These are phyloP conservation scores for fruit fly (Drosophila melanogaster) DNA, from an alignment of 1,140 invertebrate species.

Conservation along the genomic window Release_6_plus_ISO1_MT NT_037436.4:3991001-3991500, in stretches of 20 bases:
- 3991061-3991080: conserved; percentile 53
- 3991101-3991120: conserved; percentile 55
- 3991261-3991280: conserved; percentile 24
- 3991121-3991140: conserved; percentile 59
- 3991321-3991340: conserved; percentile 50
- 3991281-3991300: conserved; percentile 11
- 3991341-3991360: conserved; percentile 63
- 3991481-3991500: neutral
- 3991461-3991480: conserved; percentile 50
- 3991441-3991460: conserved; percentile 77
- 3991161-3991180: conserved; percentile 84
- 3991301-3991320: conserved; percentile 1
- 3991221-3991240: conserved; percentile 2
- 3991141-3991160: conserved; percentile 69
- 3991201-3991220: conserved; percentile 32
- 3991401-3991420: conserved; percentile 63
- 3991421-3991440: conserved; percentile 71
- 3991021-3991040: conserved; percentile 61
- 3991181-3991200: conserved; percentile 83
- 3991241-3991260: conserved; percentile 39
- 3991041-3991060: conserved; percentile 79
- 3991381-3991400: conserved; percentile 40
- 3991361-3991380: conserved; percentile 56
- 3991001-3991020: conserved; percentile 37
- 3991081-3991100: conserved; percentile 64